A percentile compares a stretch with the other conserved stretches of the same genome.
These are phyloP conservation scores for Eleginops maclovinus DNA, from an alignment of 2,113 vertebrate genomes.

Conservation along the genomic window DNA sequence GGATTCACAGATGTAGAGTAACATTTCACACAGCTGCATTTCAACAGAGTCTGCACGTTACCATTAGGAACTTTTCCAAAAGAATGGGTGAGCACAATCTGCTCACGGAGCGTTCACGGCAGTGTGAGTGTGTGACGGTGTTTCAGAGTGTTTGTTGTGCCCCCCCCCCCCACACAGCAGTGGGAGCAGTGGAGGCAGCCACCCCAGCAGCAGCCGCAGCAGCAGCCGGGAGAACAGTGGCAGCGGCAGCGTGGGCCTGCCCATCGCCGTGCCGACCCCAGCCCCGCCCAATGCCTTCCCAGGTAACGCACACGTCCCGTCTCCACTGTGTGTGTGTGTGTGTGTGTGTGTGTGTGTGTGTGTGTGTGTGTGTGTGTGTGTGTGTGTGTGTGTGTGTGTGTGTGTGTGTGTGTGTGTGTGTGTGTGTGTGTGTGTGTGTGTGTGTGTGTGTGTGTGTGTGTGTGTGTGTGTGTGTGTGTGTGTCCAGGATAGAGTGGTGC, in stretches of 20 bases:
- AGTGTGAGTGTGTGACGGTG: neutral
- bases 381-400: no score
- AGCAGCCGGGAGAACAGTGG: conserved; percentile 99
- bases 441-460: no score
- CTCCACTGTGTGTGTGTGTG: neutral
- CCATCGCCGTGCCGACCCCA: conserved; percentile 96
- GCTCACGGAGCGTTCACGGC: no score
- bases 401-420: no score
- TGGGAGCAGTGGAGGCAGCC: conserved; percentile 97
- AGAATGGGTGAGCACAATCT: no score
- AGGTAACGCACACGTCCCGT: conserved; percentile 85
- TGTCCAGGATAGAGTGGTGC: no score
- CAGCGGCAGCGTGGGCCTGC: conserved; percentile 97
- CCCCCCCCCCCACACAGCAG: conserved; percentile 85
- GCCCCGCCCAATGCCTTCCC: conserved; percentile 96
- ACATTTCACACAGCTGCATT: neutral
- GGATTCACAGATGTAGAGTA: neutral
- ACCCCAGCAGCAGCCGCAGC: conserved; percentile 97
- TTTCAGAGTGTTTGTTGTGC: conserved; percentile 19
- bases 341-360: neutral
- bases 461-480: no score
- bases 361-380: no score
- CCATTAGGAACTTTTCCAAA: no score
- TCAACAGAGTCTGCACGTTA: neutral
- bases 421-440: no score